Evolutionary conservation across 2,797 vertebrate species (phyloP), one percentile per base, ranked within the genome.

Genomic region (Channa striata): DNA sequence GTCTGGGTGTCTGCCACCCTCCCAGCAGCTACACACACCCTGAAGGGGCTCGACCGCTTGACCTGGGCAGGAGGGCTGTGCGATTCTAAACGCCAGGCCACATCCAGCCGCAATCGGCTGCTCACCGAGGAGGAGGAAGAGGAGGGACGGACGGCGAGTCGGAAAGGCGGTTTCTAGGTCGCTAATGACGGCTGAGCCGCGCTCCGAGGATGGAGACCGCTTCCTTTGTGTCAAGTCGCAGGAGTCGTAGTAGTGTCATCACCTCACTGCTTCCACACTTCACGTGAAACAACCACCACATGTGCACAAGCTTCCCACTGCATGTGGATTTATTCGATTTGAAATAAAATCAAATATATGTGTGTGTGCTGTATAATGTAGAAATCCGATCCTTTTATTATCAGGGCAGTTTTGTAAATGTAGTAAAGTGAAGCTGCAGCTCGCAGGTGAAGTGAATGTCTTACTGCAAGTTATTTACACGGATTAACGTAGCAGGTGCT

Each of bases 171-270:
- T 70, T 78, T 87, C 58, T 83, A 63, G 85, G 81, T 86, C 77
- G 81, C 20, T 50, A 40, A 64, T 63, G 76, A 74, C 11, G 8
- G 43, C 43, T 20, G 43, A 11, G 43, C 43, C 43, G 9, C 9
- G 43, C 43, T 19, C 43, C 11, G 17, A n/a, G 72, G 83, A 82
- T 80, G 84, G 81, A 74, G 81, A 85, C 72, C 82, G 74, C 85
- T 87, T 93, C 93, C 92, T 94, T 93, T 94, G 93, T 92, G 90
- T 90, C 90, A 91, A 69, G 83, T 72, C 80, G 84, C 86, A 78
- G 67, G 75, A 86, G 68, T n/a, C n/a, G n/a, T 85, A 33, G 69
- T 86, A 87, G 77, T 84, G 82, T 86, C 77, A 84, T 68, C 44
- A 47, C 84, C 54, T 67, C 61, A 46, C 37, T 36, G 53, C 53